These are phyloP conservation scores for Pinna nobilis DNA, from an alignment of 1,140 invertebrate species.

Conservation along the genomic window DNA sequence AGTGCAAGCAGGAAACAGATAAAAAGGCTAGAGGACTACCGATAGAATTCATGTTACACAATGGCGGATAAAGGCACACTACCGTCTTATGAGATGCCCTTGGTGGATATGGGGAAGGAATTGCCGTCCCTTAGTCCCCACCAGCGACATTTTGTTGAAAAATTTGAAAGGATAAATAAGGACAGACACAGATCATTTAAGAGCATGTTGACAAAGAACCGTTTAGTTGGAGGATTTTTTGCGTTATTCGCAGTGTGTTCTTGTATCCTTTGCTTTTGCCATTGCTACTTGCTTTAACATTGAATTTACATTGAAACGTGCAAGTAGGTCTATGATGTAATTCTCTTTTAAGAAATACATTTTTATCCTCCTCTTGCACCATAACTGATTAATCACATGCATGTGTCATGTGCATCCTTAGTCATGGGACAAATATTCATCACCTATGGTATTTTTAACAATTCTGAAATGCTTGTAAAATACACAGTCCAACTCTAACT, in stretches of 20 bases:
- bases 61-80: too few relatives aligned
- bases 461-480: too few relatives aligned
- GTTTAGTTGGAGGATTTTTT: slow-evolving; percentile 29
- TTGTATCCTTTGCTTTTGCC: slow-evolving; percentile 4
- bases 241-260: slow-evolving; percentile 26
- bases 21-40: slow-evolving; percentile 33
- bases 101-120: slow-evolving; percentile 54
- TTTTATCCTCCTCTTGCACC: background rate
- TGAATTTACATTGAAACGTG: background rate
- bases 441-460: background rate
- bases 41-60: slow-evolving; percentile 28
- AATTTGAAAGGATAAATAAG: slow-evolving; percentile 51
- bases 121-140: slow-evolving; percentile 38
- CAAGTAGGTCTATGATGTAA: too few relatives aligned
- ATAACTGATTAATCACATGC: background rate
- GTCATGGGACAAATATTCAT: background rate
- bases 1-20: background rate
- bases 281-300: background rate
- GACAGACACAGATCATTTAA: slow-evolving; percentile 41
- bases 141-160: slow-evolving; percentile 50
- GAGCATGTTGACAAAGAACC: slow-evolving; percentile 27
- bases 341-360: too few relatives aligned
- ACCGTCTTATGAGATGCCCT: too few relatives aligned
- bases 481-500: too few relatives aligned
- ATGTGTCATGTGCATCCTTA: background rate